These are phyloP conservation scores for Schmidtea mediterranea DNA, from an alignment of 1,140 invertebrate genomes.

Conservation along the genomic window DNA sequence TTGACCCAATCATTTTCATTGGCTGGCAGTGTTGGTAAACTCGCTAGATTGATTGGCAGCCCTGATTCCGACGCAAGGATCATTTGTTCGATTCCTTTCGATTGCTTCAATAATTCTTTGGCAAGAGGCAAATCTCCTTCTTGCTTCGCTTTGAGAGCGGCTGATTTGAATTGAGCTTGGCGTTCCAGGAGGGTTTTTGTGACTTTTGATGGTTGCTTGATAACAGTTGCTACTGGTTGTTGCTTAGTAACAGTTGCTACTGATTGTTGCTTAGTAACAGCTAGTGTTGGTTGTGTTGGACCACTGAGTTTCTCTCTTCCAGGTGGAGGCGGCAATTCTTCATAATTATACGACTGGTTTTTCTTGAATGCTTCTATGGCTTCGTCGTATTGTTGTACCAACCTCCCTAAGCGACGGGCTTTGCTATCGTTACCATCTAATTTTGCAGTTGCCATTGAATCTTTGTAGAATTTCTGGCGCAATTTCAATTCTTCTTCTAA, in stretches of 20 bases:
- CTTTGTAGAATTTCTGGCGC: constrained; percentile 45
- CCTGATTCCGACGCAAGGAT: constrained; percentile 38
- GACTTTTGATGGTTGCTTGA: too few relatives aligned
- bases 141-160: not conserved
- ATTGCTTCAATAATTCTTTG: not conserved
- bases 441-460: constrained; percentile 40
- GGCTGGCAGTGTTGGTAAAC: constrained; percentile 47
- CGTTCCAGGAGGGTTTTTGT: too few relatives aligned
- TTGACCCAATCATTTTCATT: too few relatives aligned
- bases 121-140: constrained; percentile 8
- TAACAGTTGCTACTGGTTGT: too few relatives aligned
- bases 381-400: constrained; percentile 30
- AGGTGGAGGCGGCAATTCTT: too few relatives aligned
- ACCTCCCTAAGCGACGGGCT: constrained; percentile 53
- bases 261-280: too few relatives aligned
- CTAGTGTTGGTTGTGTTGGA: too few relatives aligned
- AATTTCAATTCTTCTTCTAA: constrained; percentile 45
- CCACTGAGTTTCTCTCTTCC: too few relatives aligned
- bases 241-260: too few relatives aligned
- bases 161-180: not conserved
- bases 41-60: constrained; percentile 47
- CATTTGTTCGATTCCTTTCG: not conserved
- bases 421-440: constrained; percentile 50
- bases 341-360: too few relatives aligned
- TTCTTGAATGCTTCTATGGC: not conserved